A percentile compares a stretch with the other conserved stretches of the same genome.
phyloP scores from a whole-genome alignment of 30 jellyfish, hydroid and myxozoan genomes.

The Cassiopea xamachana region DNA sequence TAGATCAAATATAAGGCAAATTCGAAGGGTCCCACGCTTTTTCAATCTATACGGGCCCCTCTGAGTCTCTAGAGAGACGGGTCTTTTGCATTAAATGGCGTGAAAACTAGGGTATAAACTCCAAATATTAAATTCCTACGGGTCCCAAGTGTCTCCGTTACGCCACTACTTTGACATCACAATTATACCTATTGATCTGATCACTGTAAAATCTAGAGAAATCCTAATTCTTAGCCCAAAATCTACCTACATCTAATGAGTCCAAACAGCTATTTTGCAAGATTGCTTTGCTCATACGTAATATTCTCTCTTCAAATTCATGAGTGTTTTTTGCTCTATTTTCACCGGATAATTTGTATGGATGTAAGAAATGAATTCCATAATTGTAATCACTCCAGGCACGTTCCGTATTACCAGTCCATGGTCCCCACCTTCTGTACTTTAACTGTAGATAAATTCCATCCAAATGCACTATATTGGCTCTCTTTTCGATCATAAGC shows the following conservation, averaged over 20 bases:
- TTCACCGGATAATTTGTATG: slow-evolving; percentile 55
- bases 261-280: slow-evolving; percentile 19
- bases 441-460: slow-evolving; percentile 56
- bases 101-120: too few species aligned
- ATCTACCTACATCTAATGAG: neutral
- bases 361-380: slow-evolving; percentile 37
- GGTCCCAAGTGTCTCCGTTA: too few species aligned
- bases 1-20: too few species aligned
- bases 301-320: slow-evolving; percentile 34
- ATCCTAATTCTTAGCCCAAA: neutral
- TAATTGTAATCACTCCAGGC: slow-evolving; percentile 57
- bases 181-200: too few species aligned
- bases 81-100: too few species aligned
- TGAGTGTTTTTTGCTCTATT: slow-evolving; percentile 20
- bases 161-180: too few species aligned
- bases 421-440: slow-evolving; percentile 53
- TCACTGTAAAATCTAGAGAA: too few species aligned
- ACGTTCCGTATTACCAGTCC: slow-evolving; percentile 13
- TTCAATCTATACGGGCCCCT: too few species aligned
- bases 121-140: too few species aligned
- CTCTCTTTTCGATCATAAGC: slow-evolving; percentile 18
- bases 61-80: too few species aligned
- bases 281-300: slow-evolving; percentile 8
- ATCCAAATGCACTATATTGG: slow-evolving; percentile 18
- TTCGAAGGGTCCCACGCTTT: too few species aligned